Base-by-base conservation (phyloP, 2,888 invertebrate species). In the Pyrrhosoma nymphula region DNA sequence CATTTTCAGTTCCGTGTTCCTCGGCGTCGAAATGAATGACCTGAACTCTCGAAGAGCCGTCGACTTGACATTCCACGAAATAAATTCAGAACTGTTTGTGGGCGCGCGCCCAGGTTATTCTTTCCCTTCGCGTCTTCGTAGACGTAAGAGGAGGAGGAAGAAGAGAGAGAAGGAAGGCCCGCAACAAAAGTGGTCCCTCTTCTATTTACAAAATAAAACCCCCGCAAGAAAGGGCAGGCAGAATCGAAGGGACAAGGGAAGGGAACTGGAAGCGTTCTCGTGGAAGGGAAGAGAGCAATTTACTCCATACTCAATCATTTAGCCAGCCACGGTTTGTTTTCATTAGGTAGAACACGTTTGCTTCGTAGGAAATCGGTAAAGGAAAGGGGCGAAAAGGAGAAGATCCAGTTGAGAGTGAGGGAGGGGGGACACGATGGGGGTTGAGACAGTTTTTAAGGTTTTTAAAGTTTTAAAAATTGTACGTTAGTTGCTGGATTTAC, bases 361-460 rank as follows among this genome's bases (percentile, higher is more conserved):
- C 69, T 93, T 93, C 93, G 69, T 93, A 47, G 93, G 93, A 93
- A 93, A 93, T 93, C 93, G 93, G 93, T 93, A 93, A 55, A 75
- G 69, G 69, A 69, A 47, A n/a, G 47, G 14, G 69, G 82, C 35
- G 16, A 26, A 12, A n/a, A n/a, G 69, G 35, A 35, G 8, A 20
- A 60, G 16, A 20, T 4, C 1, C 6, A 12, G 1, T 39, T 16
- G 88, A 30, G 88, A 30, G 88, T 35, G 88, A 30, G n/a, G 39
- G 12, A 88, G 88, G 39, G 16, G 23, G 88, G 10, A 39, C 47
- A 4, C 47, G 47, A 47, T 88, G n/a, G 18, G 88, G 26, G 39
- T 16, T 88, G 75, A 30, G 75, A 18, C 16, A 30, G 75, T 18
- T 75, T n/a, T 23, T 16, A 75, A 75, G 47, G 47, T n/a, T n/a